These are phyloP conservation scores for Mormyrops attenuatus DNA, from an alignment of 2,797 vertebrate genomes.

Conservation along the genomic window DNA sequence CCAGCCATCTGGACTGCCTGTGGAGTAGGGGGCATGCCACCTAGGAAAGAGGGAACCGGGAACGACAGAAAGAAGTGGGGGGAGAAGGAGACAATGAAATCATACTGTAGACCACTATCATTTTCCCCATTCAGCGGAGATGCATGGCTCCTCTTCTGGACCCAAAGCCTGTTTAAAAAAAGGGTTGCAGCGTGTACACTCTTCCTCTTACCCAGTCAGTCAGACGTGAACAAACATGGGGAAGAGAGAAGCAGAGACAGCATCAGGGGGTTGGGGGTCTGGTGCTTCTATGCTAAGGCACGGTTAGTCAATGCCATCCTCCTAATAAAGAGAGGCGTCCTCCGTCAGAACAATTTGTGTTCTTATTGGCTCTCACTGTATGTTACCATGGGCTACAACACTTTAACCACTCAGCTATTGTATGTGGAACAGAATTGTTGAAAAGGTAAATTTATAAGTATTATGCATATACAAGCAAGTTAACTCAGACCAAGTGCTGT, in stretches of 20 bases:
- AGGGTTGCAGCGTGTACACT: background rate
- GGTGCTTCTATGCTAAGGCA: background rate
- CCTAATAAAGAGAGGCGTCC: background rate
- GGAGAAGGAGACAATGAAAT: background rate
- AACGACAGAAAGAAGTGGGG: slow-evolving; percentile 13
- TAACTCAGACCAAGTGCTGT: background rate
- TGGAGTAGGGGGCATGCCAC: slow-evolving; percentile 73
- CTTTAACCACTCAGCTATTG: background rate
- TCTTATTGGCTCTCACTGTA: background rate
- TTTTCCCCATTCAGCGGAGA: background rate
- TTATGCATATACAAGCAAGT: background rate
- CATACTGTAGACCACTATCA: background rate
- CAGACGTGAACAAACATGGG: background rate
- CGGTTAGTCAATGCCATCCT: slow-evolving; percentile 10
- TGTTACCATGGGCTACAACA: background rate
- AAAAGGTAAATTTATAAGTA: background rate
- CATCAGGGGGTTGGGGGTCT: background rate
- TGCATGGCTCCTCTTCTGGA: background rate
- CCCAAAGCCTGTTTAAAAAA: background rate
- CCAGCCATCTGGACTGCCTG: slow-evolving; percentile 70
- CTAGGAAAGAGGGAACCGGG: slow-evolving; percentile 56
- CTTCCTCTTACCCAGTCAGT: background rate
- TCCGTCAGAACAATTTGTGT: background rate
- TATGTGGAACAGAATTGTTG: background rate
- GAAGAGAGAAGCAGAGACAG: background rate